phyloP scores from a whole-genome alignment of 2,888 invertebrate species.

The Dolichopus griseipennis region DNA sequence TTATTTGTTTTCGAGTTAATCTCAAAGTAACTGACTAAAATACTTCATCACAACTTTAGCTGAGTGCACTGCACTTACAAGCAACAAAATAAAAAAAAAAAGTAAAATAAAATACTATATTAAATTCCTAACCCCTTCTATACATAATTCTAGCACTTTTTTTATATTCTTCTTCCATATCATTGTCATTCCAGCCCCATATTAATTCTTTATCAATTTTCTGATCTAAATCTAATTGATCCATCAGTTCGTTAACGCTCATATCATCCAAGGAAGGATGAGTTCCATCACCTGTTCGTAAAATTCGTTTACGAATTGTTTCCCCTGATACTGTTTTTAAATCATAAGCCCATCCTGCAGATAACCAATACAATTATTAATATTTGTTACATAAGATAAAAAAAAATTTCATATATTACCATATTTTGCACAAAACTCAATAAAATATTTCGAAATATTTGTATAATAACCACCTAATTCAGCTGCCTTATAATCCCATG shows the following conservation, averaged over 20 bases:
- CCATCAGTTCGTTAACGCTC: slow-evolving; percentile 32
- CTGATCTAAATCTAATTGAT: slow-evolving; percentile 34
- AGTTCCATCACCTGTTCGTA: slow-evolving; percentile 65
- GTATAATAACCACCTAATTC: slow-evolving; percentile 61
- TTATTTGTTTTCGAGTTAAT: neutral
- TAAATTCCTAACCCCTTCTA: slow-evolving; percentile 29
- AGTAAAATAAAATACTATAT: neutral
- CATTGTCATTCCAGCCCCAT: slow-evolving; percentile 80
- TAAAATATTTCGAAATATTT: slow-evolving; percentile 55
- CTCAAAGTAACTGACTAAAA: slow-evolving; percentile 13
- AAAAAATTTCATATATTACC: slow-evolving; percentile 49
- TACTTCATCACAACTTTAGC: neutral
- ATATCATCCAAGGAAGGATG: slow-evolving; percentile 37
- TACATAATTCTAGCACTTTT: slow-evolving; percentile 42
- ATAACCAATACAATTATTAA: neutral
- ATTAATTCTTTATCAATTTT: slow-evolving; percentile 47
- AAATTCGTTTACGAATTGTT: slow-evolving; percentile 59
- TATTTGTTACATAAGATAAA: slow-evolving; percentile 2
- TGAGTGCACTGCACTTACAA: neutral
- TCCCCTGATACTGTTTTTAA: slow-evolving; percentile 67
- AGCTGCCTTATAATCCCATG: slow-evolving; percentile 86
- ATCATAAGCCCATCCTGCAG: slow-evolving; percentile 72
- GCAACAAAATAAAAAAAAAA: no score
- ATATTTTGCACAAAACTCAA: slow-evolving; percentile 59
- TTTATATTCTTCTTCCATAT: slow-evolving; percentile 62